Evolutionary conservation across 2,113 vertebrate genomes (phyloP).

Genomic region (Ictidomys tridecemlineatus): DNA sequence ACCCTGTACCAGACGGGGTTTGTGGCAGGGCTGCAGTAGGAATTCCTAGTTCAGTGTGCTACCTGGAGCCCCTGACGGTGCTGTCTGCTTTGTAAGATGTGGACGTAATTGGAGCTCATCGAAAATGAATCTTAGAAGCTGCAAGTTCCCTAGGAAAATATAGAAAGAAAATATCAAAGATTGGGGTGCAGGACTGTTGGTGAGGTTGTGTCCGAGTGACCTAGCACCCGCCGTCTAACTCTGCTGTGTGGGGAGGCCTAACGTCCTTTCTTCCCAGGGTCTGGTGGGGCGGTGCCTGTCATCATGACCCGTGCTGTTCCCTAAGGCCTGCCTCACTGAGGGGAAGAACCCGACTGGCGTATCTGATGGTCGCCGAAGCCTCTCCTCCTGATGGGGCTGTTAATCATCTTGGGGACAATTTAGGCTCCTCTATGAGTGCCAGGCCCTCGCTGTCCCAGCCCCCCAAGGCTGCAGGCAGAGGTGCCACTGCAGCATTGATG

Average conservation of each 20-base stretch:
- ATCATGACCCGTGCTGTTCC: too few relatives aligned
- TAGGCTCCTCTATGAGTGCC: neutral
- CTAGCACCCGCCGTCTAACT: fast-evolving
- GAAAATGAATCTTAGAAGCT: neutral
- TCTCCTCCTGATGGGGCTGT: neutral
- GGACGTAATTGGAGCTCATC: neutral
- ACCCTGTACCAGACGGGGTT: neutral
- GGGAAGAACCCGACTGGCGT: too few relatives aligned
- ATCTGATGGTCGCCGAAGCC: neutral
- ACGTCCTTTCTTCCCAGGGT: neutral
- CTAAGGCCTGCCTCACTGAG: fast-evolving
- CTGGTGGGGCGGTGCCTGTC: too few relatives aligned
- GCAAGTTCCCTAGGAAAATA: neutral
- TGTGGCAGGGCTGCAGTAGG: too few relatives aligned
- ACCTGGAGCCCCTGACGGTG: neutral
- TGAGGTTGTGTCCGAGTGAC: neutral
- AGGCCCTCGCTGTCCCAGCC: neutral
- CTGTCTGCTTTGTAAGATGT: neutral
- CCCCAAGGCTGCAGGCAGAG: neutral
- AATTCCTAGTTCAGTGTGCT: neutral
- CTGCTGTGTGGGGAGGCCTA: neutral
- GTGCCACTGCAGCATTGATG: fast-evolving
- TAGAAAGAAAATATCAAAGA: neutral
- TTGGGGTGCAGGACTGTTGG: neutral
- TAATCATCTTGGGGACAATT: too few relatives aligned